A percentile compares a stretch with the other conserved stretches of the same genome.
These are phyloP conservation scores for Papilio polytes DNA, from an alignment of 1,140 invertebrate species.

Conservation along the genomic window DNA sequence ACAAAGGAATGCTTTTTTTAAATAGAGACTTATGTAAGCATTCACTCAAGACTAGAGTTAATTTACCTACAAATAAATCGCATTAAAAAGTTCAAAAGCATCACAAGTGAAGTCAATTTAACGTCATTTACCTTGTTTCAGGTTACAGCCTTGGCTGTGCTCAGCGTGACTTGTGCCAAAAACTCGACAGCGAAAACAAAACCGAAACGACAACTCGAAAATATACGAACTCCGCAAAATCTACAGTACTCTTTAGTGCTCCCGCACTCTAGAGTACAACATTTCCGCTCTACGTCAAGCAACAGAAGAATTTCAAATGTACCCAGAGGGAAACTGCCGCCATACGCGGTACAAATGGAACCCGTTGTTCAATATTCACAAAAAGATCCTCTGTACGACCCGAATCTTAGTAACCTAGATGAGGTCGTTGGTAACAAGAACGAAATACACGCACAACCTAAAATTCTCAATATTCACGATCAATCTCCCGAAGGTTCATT, in stretches of 20 bases:
- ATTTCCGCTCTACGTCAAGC: conserved; percentile 75
- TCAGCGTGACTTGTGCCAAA: conserved; percentile 76
- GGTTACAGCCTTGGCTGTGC: conserved; percentile 81
- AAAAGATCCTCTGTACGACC: conserved; percentile 89
- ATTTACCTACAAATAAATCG: not conserved
- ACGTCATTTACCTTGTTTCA: conserved; percentile 67
- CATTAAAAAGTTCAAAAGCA: not conserved
- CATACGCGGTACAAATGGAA: conserved; percentile 92
- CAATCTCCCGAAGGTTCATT: conserved; percentile 78
- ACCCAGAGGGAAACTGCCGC: conserved; percentile 82
- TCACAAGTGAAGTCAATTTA: not conserved
- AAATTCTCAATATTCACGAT: conserved; percentile 84
- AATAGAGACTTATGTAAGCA: not conserved
- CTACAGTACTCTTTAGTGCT: conserved; percentile 84
- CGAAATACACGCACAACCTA: conserved; percentile 81
- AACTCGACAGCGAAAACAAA: conserved; percentile 78
- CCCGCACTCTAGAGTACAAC: conserved; percentile 80
- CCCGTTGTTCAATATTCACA: conserved; percentile 91
- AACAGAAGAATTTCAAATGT: conserved; percentile 82
- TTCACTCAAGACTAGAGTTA: not conserved
- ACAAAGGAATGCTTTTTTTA: not conserved
- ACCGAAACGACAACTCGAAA: conserved; percentile 82
- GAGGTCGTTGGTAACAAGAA: conserved; percentile 78
- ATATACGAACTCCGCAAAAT: conserved; percentile 83
- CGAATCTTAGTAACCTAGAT: conserved; percentile 75